Conservation (phyloP, 2,113 vertebrate genomes). For the mouse (Mus musculus) region GRCm39 chr13:59985501-59986000, state of each 20-base stretch:
- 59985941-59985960: no score
- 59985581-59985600: background rate
- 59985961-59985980: no score
- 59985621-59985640: background rate
- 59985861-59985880: background rate
- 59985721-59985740: background rate
- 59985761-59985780: background rate
- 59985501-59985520: background rate
- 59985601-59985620: background rate
- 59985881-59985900: background rate
- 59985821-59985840: background rate
- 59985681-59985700: background rate
- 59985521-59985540: background rate
- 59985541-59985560: background rate
- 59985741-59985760: background rate
- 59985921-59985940: no score
- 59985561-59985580: background rate
- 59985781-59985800: background rate
- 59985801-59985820: background rate
- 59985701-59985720: background rate
- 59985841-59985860: background rate
- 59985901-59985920: background rate
- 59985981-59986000: no score
- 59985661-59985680: no score
- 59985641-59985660: no score